These are phyloP conservation scores for Meghimatium bilineatum DNA, from an alignment of 2,888 invertebrate genomes.

Conservation along the genomic window DNA sequence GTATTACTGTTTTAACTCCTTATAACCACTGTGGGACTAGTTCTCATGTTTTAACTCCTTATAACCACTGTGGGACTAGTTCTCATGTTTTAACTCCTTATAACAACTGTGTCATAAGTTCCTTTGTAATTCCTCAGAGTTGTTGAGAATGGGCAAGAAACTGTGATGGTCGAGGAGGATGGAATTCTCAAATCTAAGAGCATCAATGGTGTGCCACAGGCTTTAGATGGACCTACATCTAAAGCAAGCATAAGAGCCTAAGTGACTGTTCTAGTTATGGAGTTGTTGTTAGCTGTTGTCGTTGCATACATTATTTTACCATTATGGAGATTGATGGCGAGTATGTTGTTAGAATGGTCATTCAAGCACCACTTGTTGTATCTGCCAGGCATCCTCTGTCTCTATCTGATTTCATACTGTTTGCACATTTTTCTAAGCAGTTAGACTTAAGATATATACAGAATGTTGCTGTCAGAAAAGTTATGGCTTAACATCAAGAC, in stretches of 20 bases:
- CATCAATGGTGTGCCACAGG: constrained; percentile 89
- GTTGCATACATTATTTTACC: background rate
- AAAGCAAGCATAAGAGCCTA: constrained; percentile 55
- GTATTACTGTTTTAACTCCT: too few relatives aligned
- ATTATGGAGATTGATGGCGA: background rate
- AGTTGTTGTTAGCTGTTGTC: constrained; percentile 5
- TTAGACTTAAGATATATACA: too few relatives aligned
- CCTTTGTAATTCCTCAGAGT: constrained; percentile 82
- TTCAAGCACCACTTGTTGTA: constrained; percentile 15
- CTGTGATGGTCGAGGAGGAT: constrained; percentile 96
- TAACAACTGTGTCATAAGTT: background rate
- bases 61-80: too few relatives aligned
- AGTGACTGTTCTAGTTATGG: background rate
- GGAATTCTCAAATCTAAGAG: constrained; percentile 97
- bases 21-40: too few relatives aligned
- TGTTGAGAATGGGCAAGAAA: constrained; percentile 95
- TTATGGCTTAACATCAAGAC: background rate
- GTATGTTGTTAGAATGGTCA: background rate
- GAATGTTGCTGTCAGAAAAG: background rate
- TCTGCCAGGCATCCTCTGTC: constrained; percentile 10
- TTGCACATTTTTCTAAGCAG: background rate
- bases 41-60: too few relatives aligned
- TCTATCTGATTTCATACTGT: background rate
- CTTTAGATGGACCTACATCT: constrained; percentile 48
- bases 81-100: too few relatives aligned